These are phyloP conservation scores for Gopherus evgoodei DNA, from an alignment of 2,113 vertebrate genomes.

Conservation along the genomic window DNA sequence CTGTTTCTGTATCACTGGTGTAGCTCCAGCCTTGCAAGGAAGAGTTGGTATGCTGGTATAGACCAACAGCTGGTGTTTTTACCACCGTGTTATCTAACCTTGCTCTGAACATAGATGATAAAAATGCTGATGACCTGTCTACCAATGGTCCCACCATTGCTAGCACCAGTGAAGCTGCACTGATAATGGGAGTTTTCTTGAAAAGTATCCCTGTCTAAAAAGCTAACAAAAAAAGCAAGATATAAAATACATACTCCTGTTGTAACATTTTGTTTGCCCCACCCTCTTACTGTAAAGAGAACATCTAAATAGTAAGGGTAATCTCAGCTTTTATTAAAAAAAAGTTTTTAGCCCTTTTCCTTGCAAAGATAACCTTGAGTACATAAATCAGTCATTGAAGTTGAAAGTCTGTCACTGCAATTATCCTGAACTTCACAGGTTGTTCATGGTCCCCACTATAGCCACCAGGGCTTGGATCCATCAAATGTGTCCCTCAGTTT, in stretches of 20 bases:
- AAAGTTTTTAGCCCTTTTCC: not conserved
- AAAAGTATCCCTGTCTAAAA: not conserved
- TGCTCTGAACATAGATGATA: not conserved
- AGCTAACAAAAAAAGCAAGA: not conserved
- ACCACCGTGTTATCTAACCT: not conserved
- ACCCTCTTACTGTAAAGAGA: not conserved
- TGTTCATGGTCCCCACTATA: not conserved
- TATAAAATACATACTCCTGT: too few species aligned
- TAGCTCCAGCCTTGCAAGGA: not conserved
- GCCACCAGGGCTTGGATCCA: not conserved
- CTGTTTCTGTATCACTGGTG: not conserved
- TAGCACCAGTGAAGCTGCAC: not conserved
- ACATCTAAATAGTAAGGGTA: not conserved
- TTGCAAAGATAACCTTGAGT: not conserved
- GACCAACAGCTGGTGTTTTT: not conserved
- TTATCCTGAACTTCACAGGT: not conserved
- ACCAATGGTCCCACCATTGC: not conserved
- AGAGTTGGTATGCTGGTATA: not conserved
- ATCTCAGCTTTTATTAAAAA: not conserved
- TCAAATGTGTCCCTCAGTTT: not conserved
- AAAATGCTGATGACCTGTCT: not conserved
- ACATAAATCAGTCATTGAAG: not conserved
- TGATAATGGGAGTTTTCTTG: not conserved
- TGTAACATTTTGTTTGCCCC: not conserved
- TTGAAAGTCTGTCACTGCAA: not conserved